Percentiles rank a stretch among this genome's conserved stretches.
These are phyloP conservation scores for Crax fasciolata DNA, from an alignment of 2,797 vertebrate species.

Conservation along the genomic window DNA sequence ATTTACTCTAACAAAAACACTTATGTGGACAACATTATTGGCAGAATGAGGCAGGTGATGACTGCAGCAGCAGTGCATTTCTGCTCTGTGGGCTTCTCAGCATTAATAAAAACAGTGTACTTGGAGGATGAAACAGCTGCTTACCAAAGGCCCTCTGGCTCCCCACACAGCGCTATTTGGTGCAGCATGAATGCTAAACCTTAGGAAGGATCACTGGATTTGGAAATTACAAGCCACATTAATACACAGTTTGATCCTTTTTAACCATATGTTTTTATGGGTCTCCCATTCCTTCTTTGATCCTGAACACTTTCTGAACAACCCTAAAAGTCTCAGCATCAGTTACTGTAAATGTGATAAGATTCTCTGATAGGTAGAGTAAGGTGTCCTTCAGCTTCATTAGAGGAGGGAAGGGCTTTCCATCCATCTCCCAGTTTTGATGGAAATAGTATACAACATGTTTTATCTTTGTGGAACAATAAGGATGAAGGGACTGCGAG, in stretches of 20 bases:
- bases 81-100: not conserved
- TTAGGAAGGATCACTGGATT: not conserved
- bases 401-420: slow-evolving; percentile 56
- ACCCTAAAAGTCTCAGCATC: slow-evolving; percentile 44
- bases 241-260: not conserved
- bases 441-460: slow-evolving; percentile 54
- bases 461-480: slow-evolving; percentile 67
- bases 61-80: not conserved
- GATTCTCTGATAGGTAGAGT: slow-evolving; percentile 42
- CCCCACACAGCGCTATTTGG: not conserved
- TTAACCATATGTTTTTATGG: not conserved
- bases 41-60: slow-evolving; percentile 50
- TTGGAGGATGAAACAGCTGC: not conserved
- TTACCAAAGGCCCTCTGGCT: slow-evolving; percentile 6
- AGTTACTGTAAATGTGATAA: slow-evolving; percentile 68
- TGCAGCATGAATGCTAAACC: not conserved
- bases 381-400: slow-evolving; percentile 68
- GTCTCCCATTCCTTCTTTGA: not conserved
- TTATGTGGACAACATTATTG: slow-evolving; percentile 20
- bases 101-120: not conserved
- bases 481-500: slow-evolving; percentile 52
- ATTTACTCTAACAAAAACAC: slow-evolving; percentile 33
- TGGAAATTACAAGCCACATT: not conserved
- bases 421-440: slow-evolving; percentile 57
- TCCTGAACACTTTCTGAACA: slow-evolving; percentile 6